A percentile compares a stretch with the other conserved stretches of the same genome.
Conservation (phyloP, 2,888 invertebrate species). For the Pardosa pseudoannulata region DNA sequence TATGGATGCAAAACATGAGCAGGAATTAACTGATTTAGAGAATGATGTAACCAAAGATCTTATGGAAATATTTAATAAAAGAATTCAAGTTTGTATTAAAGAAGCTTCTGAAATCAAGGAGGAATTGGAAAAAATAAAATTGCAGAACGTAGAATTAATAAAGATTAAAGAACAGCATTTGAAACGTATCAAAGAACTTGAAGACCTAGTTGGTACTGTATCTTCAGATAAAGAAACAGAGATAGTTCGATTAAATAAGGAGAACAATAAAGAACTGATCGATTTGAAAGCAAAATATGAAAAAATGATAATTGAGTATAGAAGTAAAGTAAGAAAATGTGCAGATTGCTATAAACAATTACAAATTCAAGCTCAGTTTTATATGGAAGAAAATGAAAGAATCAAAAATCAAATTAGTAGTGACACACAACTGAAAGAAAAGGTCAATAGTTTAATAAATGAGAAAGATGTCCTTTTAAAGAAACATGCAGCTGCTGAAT, state of each 20-base stretch:
- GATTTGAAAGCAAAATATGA: neutral
- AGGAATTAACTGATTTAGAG: constrained; percentile 42
- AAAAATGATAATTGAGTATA: neutral
- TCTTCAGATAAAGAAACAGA: neutral
- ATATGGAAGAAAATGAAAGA: neutral
- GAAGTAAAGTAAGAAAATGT: neutral
- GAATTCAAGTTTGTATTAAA: neutral
- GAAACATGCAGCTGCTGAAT: neutral
- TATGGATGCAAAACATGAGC: constrained; percentile 50
- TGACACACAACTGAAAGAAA: neutral
- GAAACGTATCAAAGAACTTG: neutral
- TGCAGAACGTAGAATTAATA: neutral
- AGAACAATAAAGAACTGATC: neutral
- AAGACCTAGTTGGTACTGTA: neutral
- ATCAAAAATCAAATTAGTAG: neutral
- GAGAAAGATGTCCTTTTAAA: constrained; percentile 1
- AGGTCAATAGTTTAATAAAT: neutral
- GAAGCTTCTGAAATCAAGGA: neutral
- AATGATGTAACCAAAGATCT: constrained; percentile 30
- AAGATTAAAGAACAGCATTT: neutral
- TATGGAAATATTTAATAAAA: neutral
- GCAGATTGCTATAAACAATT: neutral
- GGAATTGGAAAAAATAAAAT: neutral
- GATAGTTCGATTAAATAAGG: neutral
- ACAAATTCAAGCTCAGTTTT: neutral